Evolutionary conservation across 2,113 vertebrate species (phyloP), one percentile per base, ranked within the genome.

Genomic region (Pterocles gutturalis): DNA sequence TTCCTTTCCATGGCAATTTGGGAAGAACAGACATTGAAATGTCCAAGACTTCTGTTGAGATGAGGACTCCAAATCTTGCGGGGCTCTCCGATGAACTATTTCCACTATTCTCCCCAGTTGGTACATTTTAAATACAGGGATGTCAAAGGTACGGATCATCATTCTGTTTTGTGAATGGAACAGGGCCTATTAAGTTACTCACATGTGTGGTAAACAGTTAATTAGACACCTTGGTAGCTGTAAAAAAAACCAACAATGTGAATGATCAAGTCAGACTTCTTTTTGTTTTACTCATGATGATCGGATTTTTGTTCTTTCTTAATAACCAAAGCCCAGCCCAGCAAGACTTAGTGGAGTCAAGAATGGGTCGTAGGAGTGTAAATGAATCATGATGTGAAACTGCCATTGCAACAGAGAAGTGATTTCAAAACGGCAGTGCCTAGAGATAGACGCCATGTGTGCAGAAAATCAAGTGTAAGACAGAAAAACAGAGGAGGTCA

Each of bases 381-480:
- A 90, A 89, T 83, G 79, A 97, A 90, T 95, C 85, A 92, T 48
- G 36, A 49, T 55, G 22, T 83, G 71, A 96, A 91, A 91, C 71
- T 83, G 5, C 18, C 34, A 22, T 95, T 95, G 89, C 91, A 81
- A 92, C 49, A 92, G 65, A 67, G 33, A 93, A 64, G 17, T 71
- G 28, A 65, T 95, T 95, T 95, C 71, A 82, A 87, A 94, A 77
- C 65, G 31, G 4, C 89, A 89, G 69, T 29, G 53, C 48, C 31
- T 45, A 45, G 34, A 93, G 70, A 66, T 13, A 84, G 45, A 54
- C 0, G 1, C 24, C 13, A 6, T 17, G 5, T 78, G 36, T 78
- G 46, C 58, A 53, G 72, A 82, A 90, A 79, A 51, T n/a, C 8
- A 26, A 75, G 38, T 9, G 7, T 48, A 46, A 84, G 61, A 12